phyloP scores from a whole-genome alignment of 2,797 vertebrate species.

The Hapalemur alaotrensis region DNA sequence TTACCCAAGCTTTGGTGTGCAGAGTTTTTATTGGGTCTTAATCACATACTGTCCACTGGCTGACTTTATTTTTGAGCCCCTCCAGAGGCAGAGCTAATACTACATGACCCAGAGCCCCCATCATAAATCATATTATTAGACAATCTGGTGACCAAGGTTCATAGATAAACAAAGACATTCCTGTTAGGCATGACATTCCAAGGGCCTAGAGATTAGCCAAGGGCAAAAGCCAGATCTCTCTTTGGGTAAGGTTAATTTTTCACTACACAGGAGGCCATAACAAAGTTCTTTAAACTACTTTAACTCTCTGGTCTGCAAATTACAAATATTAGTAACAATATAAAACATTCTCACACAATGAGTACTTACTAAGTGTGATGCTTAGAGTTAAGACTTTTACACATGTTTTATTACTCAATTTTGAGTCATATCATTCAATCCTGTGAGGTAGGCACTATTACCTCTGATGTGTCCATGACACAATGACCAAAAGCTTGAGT shows the following conservation, averaged over 20 bases:
- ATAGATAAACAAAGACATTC: neutral
- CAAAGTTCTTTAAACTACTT: constrained; percentile 12
- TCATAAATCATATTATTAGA: neutral
- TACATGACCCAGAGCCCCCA: neutral
- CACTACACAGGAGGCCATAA: neutral
- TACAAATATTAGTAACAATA: neutral
- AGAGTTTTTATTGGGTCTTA: neutral
- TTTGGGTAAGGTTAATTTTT: neutral
- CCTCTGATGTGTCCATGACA: neutral
- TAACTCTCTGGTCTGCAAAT: neutral
- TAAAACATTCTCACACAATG: neutral
- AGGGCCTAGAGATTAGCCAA: neutral
- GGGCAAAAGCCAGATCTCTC: neutral
- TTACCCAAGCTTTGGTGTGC: neutral
- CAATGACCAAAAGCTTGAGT: neutral
- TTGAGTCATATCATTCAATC: neutral
- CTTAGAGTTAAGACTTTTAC: neutral
- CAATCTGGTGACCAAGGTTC: neutral
- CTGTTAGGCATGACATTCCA: neutral
- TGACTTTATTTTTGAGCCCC: neutral
- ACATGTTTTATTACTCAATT: neutral
- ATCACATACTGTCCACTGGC: neutral
- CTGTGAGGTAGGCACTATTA: neutral
- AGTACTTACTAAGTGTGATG: neutral
- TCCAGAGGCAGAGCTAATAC: neutral